Conservation (phyloP, 2,113 vertebrate species). For the Ctenomys sociabilis region DNA sequence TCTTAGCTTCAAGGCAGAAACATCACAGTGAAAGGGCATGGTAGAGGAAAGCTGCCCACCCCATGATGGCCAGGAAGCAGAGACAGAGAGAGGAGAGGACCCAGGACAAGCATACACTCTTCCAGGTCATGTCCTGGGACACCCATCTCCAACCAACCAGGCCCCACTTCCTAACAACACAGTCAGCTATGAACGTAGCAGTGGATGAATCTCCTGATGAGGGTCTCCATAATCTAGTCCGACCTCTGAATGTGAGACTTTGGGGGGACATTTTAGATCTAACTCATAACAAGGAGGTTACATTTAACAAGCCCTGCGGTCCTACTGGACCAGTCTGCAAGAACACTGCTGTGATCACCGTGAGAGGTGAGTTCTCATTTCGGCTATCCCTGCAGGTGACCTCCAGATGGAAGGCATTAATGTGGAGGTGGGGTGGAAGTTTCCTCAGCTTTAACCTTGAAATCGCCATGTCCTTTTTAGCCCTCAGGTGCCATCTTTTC, state of each 20-base stretch:
- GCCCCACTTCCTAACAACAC: too few relatives aligned
- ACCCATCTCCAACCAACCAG: too few relatives aligned
- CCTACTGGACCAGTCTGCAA: neutral
- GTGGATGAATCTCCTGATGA: too few relatives aligned
- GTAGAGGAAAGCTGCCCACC: neutral
- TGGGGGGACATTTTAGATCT: neutral
- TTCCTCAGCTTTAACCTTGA: neutral
- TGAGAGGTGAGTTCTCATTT: neutral
- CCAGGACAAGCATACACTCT: too few relatives aligned
- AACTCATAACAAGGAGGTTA: neutral
- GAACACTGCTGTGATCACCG: neutral
- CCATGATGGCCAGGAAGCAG: neutral
- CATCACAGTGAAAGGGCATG: too few relatives aligned
- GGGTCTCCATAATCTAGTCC: too few relatives aligned
- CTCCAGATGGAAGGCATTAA: neutral
- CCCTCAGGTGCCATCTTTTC: neutral
- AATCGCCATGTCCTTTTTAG: neutral
- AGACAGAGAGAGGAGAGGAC: neutral
- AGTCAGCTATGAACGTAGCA: too few relatives aligned
- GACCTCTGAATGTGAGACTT: too few relatives aligned
- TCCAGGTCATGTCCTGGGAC: too few relatives aligned
- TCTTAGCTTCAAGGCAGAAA: neutral
- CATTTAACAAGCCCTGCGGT: neutral
- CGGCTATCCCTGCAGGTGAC: too few relatives aligned
- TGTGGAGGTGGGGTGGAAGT: rapidly evolving